A percentile compares a stretch with the other conserved stretches of the same genome.
Conservation (phyloP, 2,797 vertebrate genomes). For the Graptemys geographica region DNA sequence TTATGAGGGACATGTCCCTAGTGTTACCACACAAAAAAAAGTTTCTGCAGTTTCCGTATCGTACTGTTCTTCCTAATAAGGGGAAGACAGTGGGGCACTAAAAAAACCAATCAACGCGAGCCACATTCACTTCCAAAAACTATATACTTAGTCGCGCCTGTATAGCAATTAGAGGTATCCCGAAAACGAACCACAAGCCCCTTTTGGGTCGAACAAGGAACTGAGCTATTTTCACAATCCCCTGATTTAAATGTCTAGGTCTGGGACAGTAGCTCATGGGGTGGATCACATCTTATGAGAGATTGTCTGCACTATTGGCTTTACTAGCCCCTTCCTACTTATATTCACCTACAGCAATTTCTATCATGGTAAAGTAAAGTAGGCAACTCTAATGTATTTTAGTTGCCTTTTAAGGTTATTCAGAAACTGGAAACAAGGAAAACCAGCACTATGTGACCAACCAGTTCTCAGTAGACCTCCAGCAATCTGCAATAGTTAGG, state of each 20-base stretch:
- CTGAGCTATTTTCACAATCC: background rate
- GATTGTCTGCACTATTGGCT: background rate
- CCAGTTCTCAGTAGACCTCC: background rate
- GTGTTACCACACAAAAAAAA: no score
- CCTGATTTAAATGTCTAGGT: background rate
- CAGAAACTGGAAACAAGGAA: background rate
- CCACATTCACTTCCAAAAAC: no score
- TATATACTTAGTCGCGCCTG: no score
- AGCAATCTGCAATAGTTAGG: background rate
- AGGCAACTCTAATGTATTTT: background rate
- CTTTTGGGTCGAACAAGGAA: no score
- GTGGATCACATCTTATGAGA: background rate
- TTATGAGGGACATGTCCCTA: no score
- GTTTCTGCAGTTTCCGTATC: no score
- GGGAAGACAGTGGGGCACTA: no score
- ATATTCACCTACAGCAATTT: background rate
- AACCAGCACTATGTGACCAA: background rate
- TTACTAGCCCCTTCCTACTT: background rate
- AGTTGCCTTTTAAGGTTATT: background rate
- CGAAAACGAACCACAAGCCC: no score
- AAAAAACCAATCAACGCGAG: no score
- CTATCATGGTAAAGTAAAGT: background rate
- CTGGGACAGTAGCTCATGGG: background rate
- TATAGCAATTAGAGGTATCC: no score
- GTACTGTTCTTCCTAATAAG: no score